These are phyloP conservation scores for Cydia strobilella DNA, from an alignment of 1,140 invertebrate species.

Conservation along the genomic window DNA sequence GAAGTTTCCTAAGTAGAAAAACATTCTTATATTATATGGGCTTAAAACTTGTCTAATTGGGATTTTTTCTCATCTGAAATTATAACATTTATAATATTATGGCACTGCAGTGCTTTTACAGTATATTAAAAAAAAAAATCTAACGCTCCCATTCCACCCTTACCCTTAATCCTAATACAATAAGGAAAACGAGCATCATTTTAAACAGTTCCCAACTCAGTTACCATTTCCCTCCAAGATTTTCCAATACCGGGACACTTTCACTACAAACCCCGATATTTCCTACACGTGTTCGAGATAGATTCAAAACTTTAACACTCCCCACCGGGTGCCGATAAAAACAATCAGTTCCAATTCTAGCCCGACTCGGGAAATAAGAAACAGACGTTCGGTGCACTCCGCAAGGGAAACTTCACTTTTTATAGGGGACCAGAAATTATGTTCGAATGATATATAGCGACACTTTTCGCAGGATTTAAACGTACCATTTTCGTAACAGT, in stretches of 20 bases:
- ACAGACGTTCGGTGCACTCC: slow-evolving; percentile 59
- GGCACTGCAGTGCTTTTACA: not conserved
- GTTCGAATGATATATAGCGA: slow-evolving; percentile 69
- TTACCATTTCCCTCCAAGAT: slow-evolving; percentile 12
- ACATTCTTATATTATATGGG: too few species aligned
- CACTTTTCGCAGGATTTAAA: slow-evolving; percentile 72
- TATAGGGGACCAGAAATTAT: slow-evolving; percentile 73
- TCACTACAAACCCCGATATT: slow-evolving; percentile 33
- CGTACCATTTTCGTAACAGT: slow-evolving; percentile 66
- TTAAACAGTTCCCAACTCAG: slow-evolving; percentile 22
- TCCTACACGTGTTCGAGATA: slow-evolving; percentile 59
- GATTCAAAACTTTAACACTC: slow-evolving; percentile 58
- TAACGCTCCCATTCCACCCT: not conserved
- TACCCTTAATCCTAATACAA: slow-evolving; percentile 1
- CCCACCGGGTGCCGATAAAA: slow-evolving; percentile 57
- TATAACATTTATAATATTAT: too few species aligned
- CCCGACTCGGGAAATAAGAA: slow-evolving; percentile 65
- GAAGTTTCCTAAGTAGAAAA: too few species aligned
- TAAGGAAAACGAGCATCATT: slow-evolving; percentile 16
- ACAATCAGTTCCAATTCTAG: slow-evolving; percentile 65
- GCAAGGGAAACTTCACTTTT: slow-evolving; percentile 65
- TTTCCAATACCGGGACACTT: slow-evolving; percentile 28
- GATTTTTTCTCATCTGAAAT: too few species aligned
- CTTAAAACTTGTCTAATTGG: too few species aligned
- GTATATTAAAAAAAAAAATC: not conserved